Percentiles rank a stretch among this genome's conserved stretches.
phyloP scores from a whole-genome alignment of 2,888 invertebrate genomes.

The Ferdinandea cuprea region DNA sequence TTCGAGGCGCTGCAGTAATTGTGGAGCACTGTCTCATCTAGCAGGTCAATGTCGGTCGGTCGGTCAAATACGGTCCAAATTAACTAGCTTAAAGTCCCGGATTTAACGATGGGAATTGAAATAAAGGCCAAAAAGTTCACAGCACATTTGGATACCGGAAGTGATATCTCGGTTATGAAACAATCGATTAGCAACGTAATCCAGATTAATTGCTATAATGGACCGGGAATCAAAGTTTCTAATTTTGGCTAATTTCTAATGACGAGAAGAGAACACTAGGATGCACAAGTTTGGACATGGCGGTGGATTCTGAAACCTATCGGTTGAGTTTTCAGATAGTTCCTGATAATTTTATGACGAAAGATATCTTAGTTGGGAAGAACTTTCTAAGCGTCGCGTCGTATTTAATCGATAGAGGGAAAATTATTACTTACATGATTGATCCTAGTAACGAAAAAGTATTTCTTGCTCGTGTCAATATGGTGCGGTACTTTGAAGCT shows the following conservation, averaged over 20 bases:
- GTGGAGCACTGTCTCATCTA: neutral
- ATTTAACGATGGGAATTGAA: too few species aligned
- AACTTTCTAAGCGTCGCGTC: conserved; percentile 1
- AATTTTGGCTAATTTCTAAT: conserved; percentile 2
- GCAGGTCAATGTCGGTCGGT: neutral
- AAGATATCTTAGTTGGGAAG: conserved; percentile 14
- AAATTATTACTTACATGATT: neutral
- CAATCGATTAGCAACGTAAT: neutral
- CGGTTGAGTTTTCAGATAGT: neutral
- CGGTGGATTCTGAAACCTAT: neutral
- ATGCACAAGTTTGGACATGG: neutral
- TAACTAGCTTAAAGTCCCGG: neutral
- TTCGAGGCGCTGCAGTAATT: neutral
- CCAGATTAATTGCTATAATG: neutral
- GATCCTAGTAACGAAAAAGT: neutral
- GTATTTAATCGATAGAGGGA: neutral
- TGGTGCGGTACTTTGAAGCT: conserved; percentile 1
- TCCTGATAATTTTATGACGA: conserved; percentile 3
- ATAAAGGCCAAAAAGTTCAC: too few species aligned
- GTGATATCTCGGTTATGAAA: too few species aligned
- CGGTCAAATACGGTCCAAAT: neutral
- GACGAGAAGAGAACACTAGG: neutral
- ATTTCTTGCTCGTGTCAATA: neutral
- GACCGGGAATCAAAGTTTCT: neutral
- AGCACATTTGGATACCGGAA: too few species aligned